These are phyloP conservation scores for Lingula anatina DNA, from an alignment of 2,888 invertebrate genomes.

Conservation along the genomic window DNA sequence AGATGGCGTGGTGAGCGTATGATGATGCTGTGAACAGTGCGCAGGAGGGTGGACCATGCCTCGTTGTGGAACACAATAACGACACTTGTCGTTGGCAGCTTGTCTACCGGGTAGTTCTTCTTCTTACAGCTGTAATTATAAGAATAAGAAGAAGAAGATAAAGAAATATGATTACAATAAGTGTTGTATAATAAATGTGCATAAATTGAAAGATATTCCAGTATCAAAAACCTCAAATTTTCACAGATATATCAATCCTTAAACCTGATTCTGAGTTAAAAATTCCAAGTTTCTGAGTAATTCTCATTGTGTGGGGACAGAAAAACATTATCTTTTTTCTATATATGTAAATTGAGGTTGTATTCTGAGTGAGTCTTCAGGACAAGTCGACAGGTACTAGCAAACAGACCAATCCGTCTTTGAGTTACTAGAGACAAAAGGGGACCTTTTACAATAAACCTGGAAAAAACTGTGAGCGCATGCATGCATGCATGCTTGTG, in stretches of 20 bases:
- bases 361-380: too few species aligned
- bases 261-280: too few species aligned
- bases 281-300: too few species aligned
- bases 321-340: too few species aligned
- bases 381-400: too few species aligned
- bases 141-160: neutral
- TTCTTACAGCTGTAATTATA: slow-evolving; percentile 61
- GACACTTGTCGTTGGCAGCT: slow-evolving; percentile 81
- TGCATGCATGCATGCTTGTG: too few species aligned
- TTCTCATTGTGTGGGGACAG: too few species aligned
- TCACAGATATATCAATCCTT: neutral
- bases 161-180: neutral
- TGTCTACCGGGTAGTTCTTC: slow-evolving; percentile 23
- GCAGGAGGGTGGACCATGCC: slow-evolving; percentile 92
- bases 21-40: slow-evolving; percentile 96
- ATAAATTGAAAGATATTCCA: neutral
- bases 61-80: slow-evolving; percentile 99
- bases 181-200: neutral
- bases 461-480: too few species aligned
- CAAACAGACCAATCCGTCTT: too few species aligned
- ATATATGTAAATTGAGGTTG: too few species aligned
- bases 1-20: slow-evolving; percentile 84
- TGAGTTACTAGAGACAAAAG: too few species aligned
- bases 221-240: neutral
- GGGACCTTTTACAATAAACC: too few species aligned